Evolutionary conservation across 2,888 invertebrate genomes (phyloP), one percentile per base, ranked within the genome.

Genomic region (Apamea monoglypha): DNA sequence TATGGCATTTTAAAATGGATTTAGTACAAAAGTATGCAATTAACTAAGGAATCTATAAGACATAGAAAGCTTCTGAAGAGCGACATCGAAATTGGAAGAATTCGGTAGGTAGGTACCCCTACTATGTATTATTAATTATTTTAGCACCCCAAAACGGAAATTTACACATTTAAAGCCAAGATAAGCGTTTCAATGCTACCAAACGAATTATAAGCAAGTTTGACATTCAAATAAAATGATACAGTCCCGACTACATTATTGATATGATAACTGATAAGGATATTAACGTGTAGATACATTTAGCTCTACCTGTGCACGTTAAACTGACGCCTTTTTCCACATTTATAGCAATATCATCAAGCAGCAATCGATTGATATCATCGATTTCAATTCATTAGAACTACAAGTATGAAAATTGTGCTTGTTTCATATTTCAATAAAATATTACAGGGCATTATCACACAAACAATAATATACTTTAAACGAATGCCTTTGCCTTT

Each of bases 231-330:
- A 85, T 69, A 83, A 84, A 75, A 64, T 74, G 56, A 74, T 80
- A 80, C 25, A 61, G 71, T 59, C 67, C n/a, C 1, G 40, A 70
- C 64, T 71, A 77, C 74, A 67, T 81, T 67, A 85, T 71, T 74
- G 85, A 79, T 83, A 77, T 77, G 83, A 74, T 83, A 81, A 74
- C 81, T 63, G 83, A 84, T 84, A 84, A 74, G 63, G 67, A 47
- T 59, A 73, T 83, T 73, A 79, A 59, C 64, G 36, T 61, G 2
- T 78, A 50, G 53, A 25, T 82, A 82, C 2, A 44, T 69, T 25
- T 32, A 21, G 18, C 0, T 61, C 1, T 59, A 59, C 18, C 36
- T 36, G n/a, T 36, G 32, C n/a, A 83, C 50, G 73, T 59, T 53
- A 56, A 7, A 61, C 40, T 36, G 56, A 70, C 82, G 82, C 77